A percentile compares a stretch with the other conserved stretches of the same genome.
Evolutionary conservation across 1,140 invertebrate species (phyloP).

Genomic region (Saxidomus purpurata): DNA sequence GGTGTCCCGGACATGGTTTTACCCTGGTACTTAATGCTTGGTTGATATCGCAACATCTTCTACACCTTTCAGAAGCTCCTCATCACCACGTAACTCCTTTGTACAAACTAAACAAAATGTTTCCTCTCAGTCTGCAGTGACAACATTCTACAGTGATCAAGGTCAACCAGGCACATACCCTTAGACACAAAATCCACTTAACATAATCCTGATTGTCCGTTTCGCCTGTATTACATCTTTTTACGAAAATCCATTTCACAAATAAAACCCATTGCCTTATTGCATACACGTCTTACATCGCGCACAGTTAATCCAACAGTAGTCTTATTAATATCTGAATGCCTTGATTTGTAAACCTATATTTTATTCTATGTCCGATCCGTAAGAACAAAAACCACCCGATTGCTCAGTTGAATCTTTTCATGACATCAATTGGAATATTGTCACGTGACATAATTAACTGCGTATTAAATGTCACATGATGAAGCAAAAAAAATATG

Average conservation of each 20-base stretch:
- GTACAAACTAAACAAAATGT: too few relatives aligned
- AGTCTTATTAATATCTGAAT: neutral
- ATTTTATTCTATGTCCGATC: conserved; percentile 11
- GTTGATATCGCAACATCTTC: conserved; percentile 18
- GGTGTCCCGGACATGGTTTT: neutral
- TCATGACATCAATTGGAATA: conserved; percentile 34
- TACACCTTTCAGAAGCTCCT: neutral
- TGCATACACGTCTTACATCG: neutral
- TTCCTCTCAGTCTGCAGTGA: too few relatives aligned
- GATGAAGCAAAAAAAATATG: conserved; percentile 38
- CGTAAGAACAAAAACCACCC: conserved; percentile 25
- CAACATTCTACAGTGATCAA: too few relatives aligned
- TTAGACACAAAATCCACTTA: too few relatives aligned
- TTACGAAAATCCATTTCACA: neutral
- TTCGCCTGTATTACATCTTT: neutral
- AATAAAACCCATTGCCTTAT: neutral
- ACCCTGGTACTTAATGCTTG: neutral
- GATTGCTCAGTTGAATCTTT: conserved; percentile 14
- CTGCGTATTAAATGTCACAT: conserved; percentile 23
- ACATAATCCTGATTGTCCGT: neutral
- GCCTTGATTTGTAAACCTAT: conserved; percentile 12
- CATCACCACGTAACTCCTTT: neutral
- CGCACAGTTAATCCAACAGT: neutral
- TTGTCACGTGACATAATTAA: conserved; percentile 22
- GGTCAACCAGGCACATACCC: too few relatives aligned